Evolutionary conservation across 2,797 vertebrate species (phyloP).

Genomic region (Ambastaia sidthimunki): DNA sequence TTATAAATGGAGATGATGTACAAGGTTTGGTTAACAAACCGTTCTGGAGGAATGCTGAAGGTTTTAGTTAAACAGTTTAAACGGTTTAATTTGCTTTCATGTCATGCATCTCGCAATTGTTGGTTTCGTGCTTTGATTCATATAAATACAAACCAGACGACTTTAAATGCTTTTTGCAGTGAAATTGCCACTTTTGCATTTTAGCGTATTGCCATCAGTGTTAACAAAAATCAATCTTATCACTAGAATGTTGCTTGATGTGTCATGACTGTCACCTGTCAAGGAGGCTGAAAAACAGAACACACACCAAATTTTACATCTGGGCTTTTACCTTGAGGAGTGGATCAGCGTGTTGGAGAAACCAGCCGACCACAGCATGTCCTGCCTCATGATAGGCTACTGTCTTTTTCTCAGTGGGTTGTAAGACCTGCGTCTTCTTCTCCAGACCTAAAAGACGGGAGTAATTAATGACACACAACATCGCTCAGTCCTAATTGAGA

Average conservation of each 20-base stretch:
- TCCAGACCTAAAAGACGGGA: conserved; percentile 74
- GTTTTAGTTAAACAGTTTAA: too few species aligned
- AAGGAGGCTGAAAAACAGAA: conserved; percentile 58
- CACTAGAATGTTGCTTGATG: too few species aligned
- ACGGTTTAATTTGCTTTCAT: too few species aligned
- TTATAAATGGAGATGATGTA: neutral
- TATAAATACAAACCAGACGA: too few species aligned
- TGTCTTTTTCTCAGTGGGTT: conserved; percentile 77
- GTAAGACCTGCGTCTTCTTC: conserved; percentile 83
- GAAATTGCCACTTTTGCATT: neutral
- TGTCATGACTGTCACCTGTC: too few species aligned
- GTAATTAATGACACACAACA: neutral
- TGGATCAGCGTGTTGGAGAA: conserved; percentile 79
- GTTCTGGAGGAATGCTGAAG: too few species aligned
- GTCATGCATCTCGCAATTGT: too few species aligned
- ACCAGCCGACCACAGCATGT: conserved; percentile 81
- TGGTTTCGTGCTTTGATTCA: too few species aligned
- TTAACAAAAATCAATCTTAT: too few species aligned
- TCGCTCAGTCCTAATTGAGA: too few species aligned
- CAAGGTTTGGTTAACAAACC: too few species aligned
- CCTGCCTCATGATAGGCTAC: conserved; percentile 82
- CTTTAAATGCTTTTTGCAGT: too few species aligned
- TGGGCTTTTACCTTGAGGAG: conserved; percentile 74
- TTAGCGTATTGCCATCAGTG: neutral
- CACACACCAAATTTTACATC: neutral